These are phyloP conservation scores for Agapornis roseicollis DNA, from an alignment of 2,113 vertebrate genomes.

Conservation along the genomic window DNA sequence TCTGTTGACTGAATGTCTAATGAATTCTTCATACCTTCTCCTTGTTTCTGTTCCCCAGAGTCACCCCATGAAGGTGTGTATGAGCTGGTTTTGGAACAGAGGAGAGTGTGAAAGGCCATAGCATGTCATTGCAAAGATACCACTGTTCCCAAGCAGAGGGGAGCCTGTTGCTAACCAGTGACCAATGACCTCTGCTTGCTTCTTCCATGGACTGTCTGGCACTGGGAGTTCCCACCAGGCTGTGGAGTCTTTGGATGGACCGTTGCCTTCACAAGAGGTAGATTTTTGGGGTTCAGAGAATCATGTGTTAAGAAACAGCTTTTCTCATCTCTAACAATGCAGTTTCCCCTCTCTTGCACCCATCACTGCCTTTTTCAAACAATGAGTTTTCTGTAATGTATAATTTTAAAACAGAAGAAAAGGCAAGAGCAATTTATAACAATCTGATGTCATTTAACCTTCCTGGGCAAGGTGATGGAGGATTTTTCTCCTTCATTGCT, in stretches of 20 bases:
- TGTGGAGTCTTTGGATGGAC: not conserved
- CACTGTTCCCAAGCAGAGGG: not conserved
- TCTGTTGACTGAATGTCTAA: not conserved
- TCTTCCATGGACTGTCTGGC: not conserved
- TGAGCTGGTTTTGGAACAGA: not conserved
- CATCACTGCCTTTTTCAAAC: not conserved
- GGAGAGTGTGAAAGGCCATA: not conserved
- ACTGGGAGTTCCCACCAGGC: not conserved
- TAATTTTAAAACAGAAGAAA: not conserved
- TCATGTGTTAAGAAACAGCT: not conserved
- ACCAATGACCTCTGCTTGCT: not conserved
- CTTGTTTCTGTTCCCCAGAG: not conserved
- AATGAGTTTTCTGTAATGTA: not conserved
- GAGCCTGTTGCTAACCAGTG: not conserved
- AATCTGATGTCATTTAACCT: not conserved
- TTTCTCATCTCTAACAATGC: not conserved
- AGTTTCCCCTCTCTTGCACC: not conserved
- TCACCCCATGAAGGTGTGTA: accelerated
- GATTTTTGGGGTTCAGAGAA: not conserved
- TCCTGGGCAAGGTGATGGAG: not conserved
- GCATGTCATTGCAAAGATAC: not conserved
- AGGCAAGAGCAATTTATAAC: not conserved
- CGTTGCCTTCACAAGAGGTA: not conserved
- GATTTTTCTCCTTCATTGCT: not conserved
- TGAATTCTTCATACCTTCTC: not conserved